Base-by-base conservation (phyloP, 1,140 invertebrate species). In the Drosophila lacteicornis region DNA sequence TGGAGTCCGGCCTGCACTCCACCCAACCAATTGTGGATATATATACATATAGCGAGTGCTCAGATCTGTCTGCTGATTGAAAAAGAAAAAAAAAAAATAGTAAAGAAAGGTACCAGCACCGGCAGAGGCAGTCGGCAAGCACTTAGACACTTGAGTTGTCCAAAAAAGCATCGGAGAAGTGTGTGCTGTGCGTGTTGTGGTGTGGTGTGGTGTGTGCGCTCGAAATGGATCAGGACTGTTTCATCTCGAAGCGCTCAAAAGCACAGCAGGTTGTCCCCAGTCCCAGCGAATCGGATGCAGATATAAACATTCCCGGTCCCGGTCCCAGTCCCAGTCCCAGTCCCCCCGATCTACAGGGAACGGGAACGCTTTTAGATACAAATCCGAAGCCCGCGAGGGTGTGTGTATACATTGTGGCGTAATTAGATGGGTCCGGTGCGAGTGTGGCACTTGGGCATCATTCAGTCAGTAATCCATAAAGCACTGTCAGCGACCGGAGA, bases 121-220 rank as follows among this genome's bases (percentile, higher is more conserved):
- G 36, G 33, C 46, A 55, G 38, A 57, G 60, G 57, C 77, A 55
- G 60, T 38, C 57, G 83, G 75, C 63, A 61, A 82, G 83, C 83
- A 86, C 83, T 86, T 86, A 86, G 83, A 86, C 83, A 88, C 84
- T 88, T 88, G 84, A 88, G 80, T 88, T 88, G 77, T 81, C 84
- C 77, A 88, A 88, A 80, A 59, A 57, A 47, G 53, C 40, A 63
- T 45, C 19, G 7, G 19, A 36, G 30, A 59, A 47, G 74, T 56
- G 53, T 40, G 74, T 47, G 62, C 61, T 65, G 74, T 27, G n/a
- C 19, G 45, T 45, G 19, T 22, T 30, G 30, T 47, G 15, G 11
- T 43, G 53, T 47, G 15, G 11, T 43, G 53, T 22, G 40, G 71
- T 56, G 56, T 38, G 55, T 69, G 69, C 57, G 33, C 46, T 71